Conservation (phyloP, 2,113 vertebrate genomes). For the Sciurus niger region DNA sequence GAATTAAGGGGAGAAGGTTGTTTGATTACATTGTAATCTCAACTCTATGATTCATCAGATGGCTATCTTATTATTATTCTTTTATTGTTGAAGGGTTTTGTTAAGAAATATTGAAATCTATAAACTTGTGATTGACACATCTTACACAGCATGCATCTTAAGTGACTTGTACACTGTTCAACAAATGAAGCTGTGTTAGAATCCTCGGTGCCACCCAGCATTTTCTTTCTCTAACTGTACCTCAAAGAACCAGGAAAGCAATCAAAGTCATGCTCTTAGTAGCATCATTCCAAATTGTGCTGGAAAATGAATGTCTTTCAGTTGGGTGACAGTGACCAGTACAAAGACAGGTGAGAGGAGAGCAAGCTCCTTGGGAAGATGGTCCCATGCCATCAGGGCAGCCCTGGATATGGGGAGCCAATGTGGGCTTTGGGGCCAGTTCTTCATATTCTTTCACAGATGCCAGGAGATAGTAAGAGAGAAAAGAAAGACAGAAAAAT, state of each 20-base stretch:
- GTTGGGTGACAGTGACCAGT: not conserved
- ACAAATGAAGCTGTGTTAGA: not conserved
- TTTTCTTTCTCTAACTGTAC: not conserved
- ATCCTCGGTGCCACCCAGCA: not conserved
- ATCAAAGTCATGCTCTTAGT: not conserved
- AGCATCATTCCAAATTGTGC: not conserved
- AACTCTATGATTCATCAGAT: not conserved
- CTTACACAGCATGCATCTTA: not conserved
- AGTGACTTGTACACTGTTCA: not conserved
- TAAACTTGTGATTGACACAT: not conserved
- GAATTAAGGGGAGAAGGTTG: not conserved
- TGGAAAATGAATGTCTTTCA: not conserved
- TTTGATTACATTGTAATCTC: not conserved
- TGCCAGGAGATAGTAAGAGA: not conserved
- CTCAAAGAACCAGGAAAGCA: not conserved
- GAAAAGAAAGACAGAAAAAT: not conserved
- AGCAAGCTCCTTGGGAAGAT: not conserved
- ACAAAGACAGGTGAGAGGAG: not conserved
- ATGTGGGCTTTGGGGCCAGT: not conserved
- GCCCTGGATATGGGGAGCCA: not conserved
- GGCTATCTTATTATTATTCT: not conserved
- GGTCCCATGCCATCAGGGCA: no score
- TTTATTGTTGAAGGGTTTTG: not conserved
- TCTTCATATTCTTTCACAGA: not conserved
- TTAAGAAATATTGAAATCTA: not conserved